Evolutionary conservation across 2,113 vertebrate genomes (phyloP), one percentile per base, ranked within the genome.

Genomic region (Nothocercus julius): DNA sequence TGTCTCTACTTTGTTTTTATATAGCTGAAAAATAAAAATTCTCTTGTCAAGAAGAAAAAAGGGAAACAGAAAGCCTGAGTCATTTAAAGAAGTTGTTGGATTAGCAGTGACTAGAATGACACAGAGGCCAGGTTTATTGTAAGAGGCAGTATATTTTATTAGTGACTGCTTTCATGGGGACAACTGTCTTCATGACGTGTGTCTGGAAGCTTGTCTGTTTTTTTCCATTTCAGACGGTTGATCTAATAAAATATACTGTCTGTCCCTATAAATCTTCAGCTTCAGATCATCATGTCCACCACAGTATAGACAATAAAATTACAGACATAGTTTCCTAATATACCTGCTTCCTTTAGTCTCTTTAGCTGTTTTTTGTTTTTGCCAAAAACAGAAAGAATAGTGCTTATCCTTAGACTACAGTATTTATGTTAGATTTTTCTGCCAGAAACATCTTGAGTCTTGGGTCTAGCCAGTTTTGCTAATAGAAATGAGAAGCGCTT

Each of bases 171-270:
- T 54, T 77, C 42, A 9, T 49, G 56, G 79, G 59, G 79, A 74
- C 76, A 63, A 5, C 63, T 54, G 20, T 19, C 82, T 67, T 40
- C 24, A 8, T 28, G 79, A 82, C 63, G 49, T 11, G 4, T 56
- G 53, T 51, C 70, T 89, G 58, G 82, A 72, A 87, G 70, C 47
- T 25, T 27, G 42, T 72, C 38, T 76, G 15, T 61, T 36, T 7
- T n/a, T 1, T 9, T 9, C 34, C 17, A 17, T 14, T 68, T 40
- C 17, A 49, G 90, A 79, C 64, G 89, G 54, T 3, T 74, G 87
- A 53, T 88, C 40, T 88, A 88, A 90, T 95, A 85, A 93, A 94
- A 88, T 24, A 36, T 30, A 53, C 22, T 58, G 79, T 58, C 72
- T 94, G 32, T 67, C 28, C 28, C 16, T 58, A 21, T 96, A 88